These are phyloP conservation scores for Drosophila atripex DNA, from an alignment of 2,888 invertebrate species.

Conservation along the genomic window DNA sequence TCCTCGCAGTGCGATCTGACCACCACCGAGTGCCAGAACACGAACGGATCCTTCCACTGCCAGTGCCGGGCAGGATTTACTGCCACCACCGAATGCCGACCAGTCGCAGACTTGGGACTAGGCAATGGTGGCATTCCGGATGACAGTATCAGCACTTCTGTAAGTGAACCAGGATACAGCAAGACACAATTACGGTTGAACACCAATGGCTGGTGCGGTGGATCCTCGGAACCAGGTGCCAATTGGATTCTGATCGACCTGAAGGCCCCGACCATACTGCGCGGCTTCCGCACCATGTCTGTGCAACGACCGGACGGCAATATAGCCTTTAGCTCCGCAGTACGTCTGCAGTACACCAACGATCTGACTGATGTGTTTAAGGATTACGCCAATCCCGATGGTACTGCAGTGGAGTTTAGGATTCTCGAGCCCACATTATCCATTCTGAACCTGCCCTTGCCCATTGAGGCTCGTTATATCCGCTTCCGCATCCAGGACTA, in stretches of 20 bases:
- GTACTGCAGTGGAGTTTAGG: conserved; percentile 95
- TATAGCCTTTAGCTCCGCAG: conserved; percentile 94
- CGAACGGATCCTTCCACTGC: conserved; percentile 94
- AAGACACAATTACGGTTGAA: conserved; percentile 93
- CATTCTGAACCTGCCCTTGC: conserved; percentile 94
- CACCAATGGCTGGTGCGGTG: conserved; percentile 95
- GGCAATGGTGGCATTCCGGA: conserved; percentile 94
- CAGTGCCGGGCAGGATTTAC: conserved; percentile 93
- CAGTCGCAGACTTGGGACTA: conserved; percentile 93
- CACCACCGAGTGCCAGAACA: conserved; percentile 95
- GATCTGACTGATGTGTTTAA: conserved; percentile 94
- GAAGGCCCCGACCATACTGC: conserved; percentile 93
- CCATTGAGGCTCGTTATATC: conserved; percentile 95
- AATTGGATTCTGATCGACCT: conserved; percentile 95
- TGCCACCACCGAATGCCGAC: conserved; percentile 94
- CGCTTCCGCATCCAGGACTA: conserved; percentile 95
- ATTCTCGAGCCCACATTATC: conserved; percentile 95
- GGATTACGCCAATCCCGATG: conserved; percentile 96
- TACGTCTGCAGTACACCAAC: conserved; percentile 93
- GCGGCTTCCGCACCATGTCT: conserved; percentile 96
- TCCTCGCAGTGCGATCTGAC: conserved; percentile 95
- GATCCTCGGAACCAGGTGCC: conserved; percentile 91
- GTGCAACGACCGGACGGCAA: conserved; percentile 92
- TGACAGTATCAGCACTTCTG: conserved; percentile 93
- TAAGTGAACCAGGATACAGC: conserved; percentile 91